Percentiles rank a stretch among this genome's conserved stretches.
phyloP scores from a whole-genome alignment of 2,888 invertebrate species.

The Unio delphinus region DNA sequence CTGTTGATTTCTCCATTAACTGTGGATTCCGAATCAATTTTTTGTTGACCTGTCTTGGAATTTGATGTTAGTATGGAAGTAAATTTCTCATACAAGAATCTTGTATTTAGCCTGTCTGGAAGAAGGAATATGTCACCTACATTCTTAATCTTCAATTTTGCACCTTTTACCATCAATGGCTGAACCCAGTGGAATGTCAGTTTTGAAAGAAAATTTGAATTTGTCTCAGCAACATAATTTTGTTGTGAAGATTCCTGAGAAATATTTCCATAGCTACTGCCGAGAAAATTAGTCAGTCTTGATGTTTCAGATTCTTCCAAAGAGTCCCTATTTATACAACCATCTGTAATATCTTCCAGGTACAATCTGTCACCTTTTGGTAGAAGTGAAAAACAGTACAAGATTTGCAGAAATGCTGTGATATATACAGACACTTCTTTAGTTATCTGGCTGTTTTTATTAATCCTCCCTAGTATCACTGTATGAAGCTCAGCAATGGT shows the following conservation, averaged over 20 bases:
- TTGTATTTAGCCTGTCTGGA: conserved; percentile 60
- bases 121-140: conserved; percentile 67
- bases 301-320: conserved; percentile 44
- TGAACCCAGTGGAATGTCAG: conserved; percentile 91
- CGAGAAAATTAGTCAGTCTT: conserved; percentile 24
- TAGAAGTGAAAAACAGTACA: conserved; percentile 82
- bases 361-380: conserved; percentile 71
- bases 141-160: conserved; percentile 74
- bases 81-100: conserved; percentile 52
- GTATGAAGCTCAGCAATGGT: conserved; percentile 81
- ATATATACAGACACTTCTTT: conserved; percentile 57
- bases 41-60: too few relatives aligned
- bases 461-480: conserved; percentile 71
- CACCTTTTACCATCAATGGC: conserved; percentile 78
- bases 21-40: too few relatives aligned
- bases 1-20: too few relatives aligned
- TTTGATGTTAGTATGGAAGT: conserved; percentile 28
- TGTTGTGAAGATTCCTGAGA: conserved; percentile 5
- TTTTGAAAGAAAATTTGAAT: conserved; percentile 80
- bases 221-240: conserved; percentile 77
- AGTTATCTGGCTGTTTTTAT: conserved; percentile 36
- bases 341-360: conserved; percentile 22
- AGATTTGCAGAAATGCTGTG: conserved; percentile 74
- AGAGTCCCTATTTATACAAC: conserved; percentile 38
- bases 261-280: conserved; percentile 32